Conservation (phyloP, 2,797 vertebrate genomes). For the Sebastes iracundus region DNA sequence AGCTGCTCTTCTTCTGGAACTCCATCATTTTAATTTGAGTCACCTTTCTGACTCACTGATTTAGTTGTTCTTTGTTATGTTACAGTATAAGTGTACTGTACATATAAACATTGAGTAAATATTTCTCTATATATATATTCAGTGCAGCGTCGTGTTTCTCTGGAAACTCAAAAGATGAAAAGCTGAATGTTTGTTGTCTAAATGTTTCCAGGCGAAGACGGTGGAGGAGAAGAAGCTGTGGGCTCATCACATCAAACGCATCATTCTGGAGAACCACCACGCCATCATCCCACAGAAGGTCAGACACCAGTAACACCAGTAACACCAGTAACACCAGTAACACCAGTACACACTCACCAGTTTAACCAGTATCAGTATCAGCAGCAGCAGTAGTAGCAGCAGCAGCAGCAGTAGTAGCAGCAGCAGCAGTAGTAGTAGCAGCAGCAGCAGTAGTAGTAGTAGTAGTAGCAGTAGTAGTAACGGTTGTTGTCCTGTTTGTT, state of each 20-base stretch:
- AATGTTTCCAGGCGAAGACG: constrained; percentile 83
- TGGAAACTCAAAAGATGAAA: neutral
- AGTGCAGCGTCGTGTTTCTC: neutral
- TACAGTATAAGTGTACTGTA: neutral
- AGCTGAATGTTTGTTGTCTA: neutral
- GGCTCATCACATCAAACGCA: constrained; percentile 95
- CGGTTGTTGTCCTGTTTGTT: constrained; percentile 41
- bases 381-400: neutral
- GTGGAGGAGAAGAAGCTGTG: constrained; percentile 91
- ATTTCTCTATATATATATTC: no score
- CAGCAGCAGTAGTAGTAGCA: no score
- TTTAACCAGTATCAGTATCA: neutral
- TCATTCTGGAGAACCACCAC: constrained; percentile 94
- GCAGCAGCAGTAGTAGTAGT: no score
- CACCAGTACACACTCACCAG: neutral
- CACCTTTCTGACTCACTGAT: no score
- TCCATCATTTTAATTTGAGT: no score
- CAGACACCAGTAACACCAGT: neutral
- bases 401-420: no score
- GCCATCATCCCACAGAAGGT: constrained; percentile 95
- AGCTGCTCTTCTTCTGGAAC: neutral
- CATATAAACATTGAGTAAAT: neutral
- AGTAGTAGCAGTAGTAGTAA: neutral
- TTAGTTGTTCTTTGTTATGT: neutral
- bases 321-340: neutral